Evolutionary conservation across 1,140 invertebrate genomes (phyloP).

Genomic region (Drosophila dunni): DNA sequence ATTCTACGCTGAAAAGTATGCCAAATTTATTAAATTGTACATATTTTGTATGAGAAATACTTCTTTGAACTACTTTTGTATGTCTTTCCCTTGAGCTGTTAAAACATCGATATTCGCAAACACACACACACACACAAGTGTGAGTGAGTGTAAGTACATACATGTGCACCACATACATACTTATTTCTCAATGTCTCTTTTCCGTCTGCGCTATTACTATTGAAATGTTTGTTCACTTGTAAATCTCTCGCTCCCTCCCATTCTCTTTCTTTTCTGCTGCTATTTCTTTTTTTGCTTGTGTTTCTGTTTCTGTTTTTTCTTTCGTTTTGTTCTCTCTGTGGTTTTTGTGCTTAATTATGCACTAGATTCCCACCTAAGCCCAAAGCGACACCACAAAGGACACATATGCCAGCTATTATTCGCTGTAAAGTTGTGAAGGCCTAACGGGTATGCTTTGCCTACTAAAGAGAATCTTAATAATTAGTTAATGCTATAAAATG

Average conservation of each 20-base stretch:
- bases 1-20: constrained; percentile 9
- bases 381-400: constrained; percentile 30
- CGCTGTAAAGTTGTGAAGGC: background rate
- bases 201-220: constrained; percentile 35
- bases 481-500: background rate
- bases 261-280: background rate
- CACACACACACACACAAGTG: background rate
- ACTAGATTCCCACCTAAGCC: constrained; percentile 44
- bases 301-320: constrained; percentile 23
- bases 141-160: constrained; percentile 13
- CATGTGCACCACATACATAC: constrained; percentile 6
- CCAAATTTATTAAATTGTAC: background rate
- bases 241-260: too few species aligned
- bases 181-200: constrained; percentile 32
- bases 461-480: background rate
- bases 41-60: background rate
- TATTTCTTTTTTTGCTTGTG: constrained; percentile 27
- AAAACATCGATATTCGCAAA: constrained; percentile 36
- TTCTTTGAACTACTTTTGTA: constrained; percentile 9
- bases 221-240: constrained; percentile 34
- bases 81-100: constrained; percentile 8
- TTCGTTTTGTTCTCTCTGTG: constrained; percentile 44
- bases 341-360: constrained; percentile 69
- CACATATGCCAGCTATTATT: constrained; percentile 13
- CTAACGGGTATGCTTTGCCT: background rate